Conservation (phyloP, 2,888 invertebrate species). For the Shargacucullia verbasci region DNA sequence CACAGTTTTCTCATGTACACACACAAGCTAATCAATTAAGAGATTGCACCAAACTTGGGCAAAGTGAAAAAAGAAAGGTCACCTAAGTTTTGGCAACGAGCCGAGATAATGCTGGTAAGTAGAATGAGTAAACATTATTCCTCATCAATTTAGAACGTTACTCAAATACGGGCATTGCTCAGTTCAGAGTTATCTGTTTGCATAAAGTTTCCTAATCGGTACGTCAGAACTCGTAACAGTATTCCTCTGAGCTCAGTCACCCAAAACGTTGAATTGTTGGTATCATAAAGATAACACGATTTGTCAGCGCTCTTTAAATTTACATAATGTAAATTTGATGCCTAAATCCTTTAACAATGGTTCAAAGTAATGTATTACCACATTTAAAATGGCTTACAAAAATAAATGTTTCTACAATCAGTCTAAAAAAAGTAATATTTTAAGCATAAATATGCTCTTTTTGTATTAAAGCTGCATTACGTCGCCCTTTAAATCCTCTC, state of each 20-base stretch:
- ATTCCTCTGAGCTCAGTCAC: constrained; percentile 43
- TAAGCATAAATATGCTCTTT: too few relatives aligned
- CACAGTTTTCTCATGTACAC: constrained; percentile 3
- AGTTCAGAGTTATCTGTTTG: constrained; percentile 41
- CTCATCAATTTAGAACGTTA: constrained; percentile 43
- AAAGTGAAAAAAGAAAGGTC: constrained; percentile 28
- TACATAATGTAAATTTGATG: constrained; percentile 47
- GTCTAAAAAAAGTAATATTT: too few relatives aligned
- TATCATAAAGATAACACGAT: constrained; percentile 61
- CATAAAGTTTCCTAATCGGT: constrained; percentile 38
- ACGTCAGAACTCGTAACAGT: constrained; percentile 45
- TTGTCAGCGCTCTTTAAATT: constrained; percentile 55
- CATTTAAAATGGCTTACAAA: neutral
- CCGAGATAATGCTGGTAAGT: constrained; percentile 43
- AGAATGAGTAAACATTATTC: constrained; percentile 48
- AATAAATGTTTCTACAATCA: too few relatives aligned
- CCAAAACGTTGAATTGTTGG: constrained; percentile 52
- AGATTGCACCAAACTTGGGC: constrained; percentile 34
- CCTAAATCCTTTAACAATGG: constrained; percentile 16
- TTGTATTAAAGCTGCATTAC: constrained; percentile 24
- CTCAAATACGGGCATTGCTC: constrained; percentile 47
- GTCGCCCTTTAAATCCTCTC: constrained; percentile 25
- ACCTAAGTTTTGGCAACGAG: constrained; percentile 49
- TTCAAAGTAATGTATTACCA: constrained; percentile 7
- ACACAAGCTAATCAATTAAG: constrained; percentile 43